Base-by-base conservation (phyloP, 1,140 invertebrate genomes). In the Pseudomyrmex gracilis region DNA sequence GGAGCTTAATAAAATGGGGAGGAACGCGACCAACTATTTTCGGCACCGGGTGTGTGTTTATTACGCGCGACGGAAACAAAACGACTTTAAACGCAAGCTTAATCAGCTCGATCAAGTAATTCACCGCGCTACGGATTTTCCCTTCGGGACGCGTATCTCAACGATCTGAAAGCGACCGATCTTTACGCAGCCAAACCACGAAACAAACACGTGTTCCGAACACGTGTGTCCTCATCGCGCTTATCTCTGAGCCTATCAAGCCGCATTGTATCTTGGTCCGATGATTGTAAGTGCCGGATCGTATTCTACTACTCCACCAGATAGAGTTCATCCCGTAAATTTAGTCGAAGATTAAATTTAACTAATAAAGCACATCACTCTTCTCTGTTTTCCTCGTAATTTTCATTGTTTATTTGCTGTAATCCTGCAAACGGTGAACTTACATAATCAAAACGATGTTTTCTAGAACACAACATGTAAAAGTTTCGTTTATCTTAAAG, bases 121-220 rank as follows among this genome's bases (percentile, higher is more conserved):
- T 49, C 15, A n/a, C 57, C 71, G 22, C 51, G 85, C 51, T 53
- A 58, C 49, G 15, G 55, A 88, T 87, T 43, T 85, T 67, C 45
- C 83, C 34, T 5, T 0, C 68, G 76, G 61, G 45, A 73, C 57
- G 76, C 49, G 76, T 88, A 88, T 88, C 86, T 57, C 55, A 61
- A 60, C 53, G 61, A 88, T 85, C 83, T 83, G 60, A 88, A 85
- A 73, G 43, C 67, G 55, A 53, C 71, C 73, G 71, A 24, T 71
- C 88, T 82, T 85, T 86, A 86, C 22, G 70, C 70, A 58, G 60
- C 43, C 78, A 68, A 67, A 57, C 78, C 82, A 89, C 70, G 87
- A 87, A 78, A 84, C 83, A 73, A 82, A 90, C 86, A 90, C 84
- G 88, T 90, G 89, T 90, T 86, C 86, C 57, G 73, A 76, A 88